Conservation (phyloP, 1,140 invertebrate genomes). For the Drosophila gunungcola region DNA sequence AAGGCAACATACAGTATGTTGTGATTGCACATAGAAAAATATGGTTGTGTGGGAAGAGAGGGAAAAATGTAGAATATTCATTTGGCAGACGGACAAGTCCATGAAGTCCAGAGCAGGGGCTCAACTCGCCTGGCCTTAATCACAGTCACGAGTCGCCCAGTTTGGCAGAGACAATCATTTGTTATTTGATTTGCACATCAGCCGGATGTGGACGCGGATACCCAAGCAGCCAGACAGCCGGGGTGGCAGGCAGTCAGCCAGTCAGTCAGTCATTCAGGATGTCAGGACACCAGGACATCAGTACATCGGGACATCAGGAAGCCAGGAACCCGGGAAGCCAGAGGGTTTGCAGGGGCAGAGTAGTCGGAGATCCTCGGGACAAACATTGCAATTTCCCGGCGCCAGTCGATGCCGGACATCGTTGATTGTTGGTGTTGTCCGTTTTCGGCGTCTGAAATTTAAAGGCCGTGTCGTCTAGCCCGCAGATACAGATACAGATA, state of each 20-base stretch:
- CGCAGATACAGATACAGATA: constrained; percentile 17
- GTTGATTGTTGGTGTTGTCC: constrained; percentile 25
- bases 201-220: constrained; percentile 31
- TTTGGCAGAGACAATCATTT: constrained; percentile 62
- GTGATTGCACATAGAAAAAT: constrained; percentile 29
- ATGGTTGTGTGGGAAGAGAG: neutral
- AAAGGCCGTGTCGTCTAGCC: constrained; percentile 24
- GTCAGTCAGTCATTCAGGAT: constrained; percentile 57
- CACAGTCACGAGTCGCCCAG: constrained; percentile 46
- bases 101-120: constrained; percentile 15
- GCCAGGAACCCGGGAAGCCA: constrained; percentile 13
- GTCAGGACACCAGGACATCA: constrained; percentile 13
- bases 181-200: constrained; percentile 72
- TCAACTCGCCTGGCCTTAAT: constrained; percentile 53
- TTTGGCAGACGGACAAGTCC: constrained; percentile 42
- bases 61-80: constrained; percentile 49
- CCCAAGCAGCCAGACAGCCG: constrained; percentile 8
- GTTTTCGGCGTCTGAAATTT: constrained; percentile 31
- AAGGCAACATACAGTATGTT: constrained; percentile 32
- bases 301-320: neutral
- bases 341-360: constrained; percentile 6
- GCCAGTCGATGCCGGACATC: constrained; percentile 21
- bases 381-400: constrained; percentile 31
- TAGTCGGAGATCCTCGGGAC: constrained; percentile 5
- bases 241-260: constrained; percentile 48